Base-by-base conservation (phyloP, 2,797 vertebrate species). In the Falco concolor region DNA sequence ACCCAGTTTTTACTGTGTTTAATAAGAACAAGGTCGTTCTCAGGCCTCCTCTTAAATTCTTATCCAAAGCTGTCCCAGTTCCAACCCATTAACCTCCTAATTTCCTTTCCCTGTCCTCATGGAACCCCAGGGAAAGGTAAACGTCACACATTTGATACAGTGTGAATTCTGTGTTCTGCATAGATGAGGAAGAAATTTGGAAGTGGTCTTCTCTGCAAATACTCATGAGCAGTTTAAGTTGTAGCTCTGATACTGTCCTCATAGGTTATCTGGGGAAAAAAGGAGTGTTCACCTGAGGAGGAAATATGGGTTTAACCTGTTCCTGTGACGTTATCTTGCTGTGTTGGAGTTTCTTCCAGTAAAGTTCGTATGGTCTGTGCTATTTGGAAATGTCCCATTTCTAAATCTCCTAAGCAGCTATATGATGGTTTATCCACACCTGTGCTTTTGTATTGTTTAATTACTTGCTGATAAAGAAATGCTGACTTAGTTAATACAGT, bases 21-120 rank as follows among this genome's bases (percentile, higher is more conserved):
- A 50, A 34, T 45, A 70, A 59, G 32, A 79, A 40, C 81, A 63
- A 73, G 87, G 68, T 87, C 87, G 65, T 82, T 94, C 68, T 80
- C 68, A 80, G 91, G 67, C 69, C 40, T 93, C 28, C 87, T 83
- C 84, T 85, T 44, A 10, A 42, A 63, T 85, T 85, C 9, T 21
- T 57, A 45, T 36, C 91, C 84, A 56, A 67, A 70, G 72, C 9
- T 96, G 91, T 92, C 91, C 65, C 68, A 30, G 82, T 94, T 97
- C 82, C 91, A 95, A 57, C 45, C 64, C 76, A 83, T 95, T 89
- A 90, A 91, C 82, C 57, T 90, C 78, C 84, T 87, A 45, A 95
- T 95, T 94, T 95, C 95, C 95, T 95, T 76, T 76, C 69, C 36
- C 60, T 60, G 72, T 72, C 49, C 34, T 84, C 4, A 1, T 90